Evolutionary conservation across 2,888 invertebrate species (phyloP), one percentile per base, ranked within the genome.

Genomic region (Eupithecia pulchellata): DNA sequence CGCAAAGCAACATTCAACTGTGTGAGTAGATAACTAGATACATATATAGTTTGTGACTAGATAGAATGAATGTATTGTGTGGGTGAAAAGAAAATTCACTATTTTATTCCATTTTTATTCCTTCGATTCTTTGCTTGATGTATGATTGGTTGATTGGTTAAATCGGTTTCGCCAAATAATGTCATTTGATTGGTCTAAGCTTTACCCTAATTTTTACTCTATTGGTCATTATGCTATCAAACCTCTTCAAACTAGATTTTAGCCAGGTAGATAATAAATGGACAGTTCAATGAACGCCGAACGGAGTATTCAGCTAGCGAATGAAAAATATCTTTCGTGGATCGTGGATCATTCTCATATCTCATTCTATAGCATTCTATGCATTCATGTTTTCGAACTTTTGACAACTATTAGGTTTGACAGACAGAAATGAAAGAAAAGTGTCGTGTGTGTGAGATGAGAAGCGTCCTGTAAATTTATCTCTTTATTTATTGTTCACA

Each of bases 401-500:
- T 52, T 52, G 52, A 52, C 52, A 52, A 52, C 11, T 1, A 9
- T 9, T 34, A 4, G 42, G 5, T 11, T 47, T 52, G 52, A 52
- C 52, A 52, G 52, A 11, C n/a, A n/a, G n/a, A n/a, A n/a, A n/a
- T n/a, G n/a, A 9, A 52, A 20, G 47, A 47, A 20, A 47, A 34
- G 34, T 61, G 61, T 61, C 61, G 61, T 61, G 61, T 34, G 61
- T 61, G 61, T 34, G 25, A 32, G 61, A 61, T 25, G 86, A 88
- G 82, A 83, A 90, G 91, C 91, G 91, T 91, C 90, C 47, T 87
- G 84, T 89, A 87, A 89, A 89, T 90, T 88, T 88, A 57, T n/a
- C 85, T 88, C 86, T 87, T 84, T 77, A 80, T 81, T 82, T 86
- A 67, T 60, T 60, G 58, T 58, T 58, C 60, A 13, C n/a, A 29